phyloP scores from a whole-genome alignment of 2,888 invertebrate genomes.

The Metalampra italica region DNA sequence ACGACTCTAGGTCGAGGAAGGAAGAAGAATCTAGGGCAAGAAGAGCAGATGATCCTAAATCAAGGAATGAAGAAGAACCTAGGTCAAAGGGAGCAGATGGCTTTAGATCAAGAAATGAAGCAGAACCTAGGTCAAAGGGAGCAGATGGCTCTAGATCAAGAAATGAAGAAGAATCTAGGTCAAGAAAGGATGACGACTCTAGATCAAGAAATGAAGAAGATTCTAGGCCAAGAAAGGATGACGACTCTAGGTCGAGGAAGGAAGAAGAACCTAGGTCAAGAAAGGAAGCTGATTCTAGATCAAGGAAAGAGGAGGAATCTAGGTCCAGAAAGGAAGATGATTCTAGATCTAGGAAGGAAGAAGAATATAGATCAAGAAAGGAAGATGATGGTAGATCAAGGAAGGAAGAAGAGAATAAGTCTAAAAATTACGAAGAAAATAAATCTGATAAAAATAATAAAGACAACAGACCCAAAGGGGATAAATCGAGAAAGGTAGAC shows the following conservation, averaged over 20 bases:
- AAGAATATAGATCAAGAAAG: background rate
- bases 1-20: background rate
- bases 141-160: conserved; percentile 5
- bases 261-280: conserved; percentile 8
- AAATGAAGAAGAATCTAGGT: conserved; percentile 6
- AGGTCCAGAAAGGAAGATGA: conserved; percentile 8
- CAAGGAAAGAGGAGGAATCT: conserved; percentile 12
- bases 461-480: conserved; percentile 10
- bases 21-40: background rate
- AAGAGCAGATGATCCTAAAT: background rate
- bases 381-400: background rate
- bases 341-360: conserved; percentile 6
- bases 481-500: conserved; percentile 13
- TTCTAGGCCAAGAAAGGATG: conserved; percentile 15
- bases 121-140: conserved; percentile 4
- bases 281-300: conserved; percentile 8
- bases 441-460: conserved; percentile 6
- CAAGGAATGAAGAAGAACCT: conserved; percentile 9
- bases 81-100: conserved; percentile 14
- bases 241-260: conserved; percentile 7
- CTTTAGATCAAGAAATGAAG: conserved; percentile 10
- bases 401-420: conserved; percentile 7
- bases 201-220: conserved; percentile 13
- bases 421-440: background rate
- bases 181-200: conserved; percentile 6